Conservation (phyloP, 2,113 vertebrate genomes). For the Sphaerodactylus townsendi region DNA sequence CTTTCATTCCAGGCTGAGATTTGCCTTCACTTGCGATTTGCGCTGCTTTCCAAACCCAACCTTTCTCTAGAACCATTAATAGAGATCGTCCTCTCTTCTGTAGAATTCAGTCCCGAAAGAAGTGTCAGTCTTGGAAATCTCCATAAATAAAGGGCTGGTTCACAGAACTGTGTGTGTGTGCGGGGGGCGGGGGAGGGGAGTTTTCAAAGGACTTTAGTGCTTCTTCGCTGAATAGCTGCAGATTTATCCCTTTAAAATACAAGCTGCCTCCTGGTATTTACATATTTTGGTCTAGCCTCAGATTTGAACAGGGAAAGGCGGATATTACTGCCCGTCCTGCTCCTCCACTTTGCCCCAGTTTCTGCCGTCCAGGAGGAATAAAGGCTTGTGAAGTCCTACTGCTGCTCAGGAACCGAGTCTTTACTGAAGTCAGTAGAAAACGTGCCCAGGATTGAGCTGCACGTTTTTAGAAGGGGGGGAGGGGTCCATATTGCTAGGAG, state of each 20-base stretch:
- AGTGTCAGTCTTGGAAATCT: background rate
- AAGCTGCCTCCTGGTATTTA: background rate
- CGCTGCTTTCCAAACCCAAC: too few relatives aligned
- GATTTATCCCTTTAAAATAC: background rate
- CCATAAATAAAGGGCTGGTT: background rate
- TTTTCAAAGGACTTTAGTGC: background rate
- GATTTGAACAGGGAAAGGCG: background rate
- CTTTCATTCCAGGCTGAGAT: too few relatives aligned
- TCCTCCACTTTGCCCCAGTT: background rate
- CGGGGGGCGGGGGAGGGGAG: background rate
- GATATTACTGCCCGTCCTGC: background rate
- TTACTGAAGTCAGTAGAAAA: too few relatives aligned
- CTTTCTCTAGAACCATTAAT: background rate
- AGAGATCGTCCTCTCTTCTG: background rate
- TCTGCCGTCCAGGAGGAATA: too few relatives aligned
- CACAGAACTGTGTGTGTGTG: background rate
- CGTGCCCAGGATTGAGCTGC: too few relatives aligned
- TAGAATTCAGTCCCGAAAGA: too few relatives aligned
- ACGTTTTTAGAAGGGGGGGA: too few relatives aligned
- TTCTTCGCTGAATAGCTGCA: background rate
- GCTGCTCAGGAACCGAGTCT: background rate
- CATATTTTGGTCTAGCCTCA: background rate
- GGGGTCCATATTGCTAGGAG: background rate
- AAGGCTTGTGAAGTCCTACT: background rate
- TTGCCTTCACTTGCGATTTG: too few relatives aligned